phyloP scores from a whole-genome alignment of 2,113 vertebrate species.

The Leucoraja erinaceus region DNA sequence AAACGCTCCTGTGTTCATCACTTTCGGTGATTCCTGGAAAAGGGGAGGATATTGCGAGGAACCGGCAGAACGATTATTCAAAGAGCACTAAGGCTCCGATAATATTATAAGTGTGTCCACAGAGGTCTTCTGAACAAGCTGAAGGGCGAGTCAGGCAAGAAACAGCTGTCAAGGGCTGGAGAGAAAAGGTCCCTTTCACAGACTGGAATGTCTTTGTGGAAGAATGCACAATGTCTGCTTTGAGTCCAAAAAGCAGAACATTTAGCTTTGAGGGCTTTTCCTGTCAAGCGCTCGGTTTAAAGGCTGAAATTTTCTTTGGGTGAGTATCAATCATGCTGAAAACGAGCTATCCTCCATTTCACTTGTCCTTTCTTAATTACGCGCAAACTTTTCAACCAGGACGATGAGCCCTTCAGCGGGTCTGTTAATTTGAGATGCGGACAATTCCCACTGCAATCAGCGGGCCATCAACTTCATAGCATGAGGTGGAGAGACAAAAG shows the following conservation, averaged over 20 bases:
- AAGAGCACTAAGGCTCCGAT: constrained; percentile 60
- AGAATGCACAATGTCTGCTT: constrained; percentile 68
- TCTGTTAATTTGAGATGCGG: constrained; percentile 4
- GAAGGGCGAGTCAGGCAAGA: constrained; percentile 52
- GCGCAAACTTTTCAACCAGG: constrained; percentile 7
- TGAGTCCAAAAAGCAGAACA: constrained; percentile 70
- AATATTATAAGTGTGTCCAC: constrained; percentile 49
- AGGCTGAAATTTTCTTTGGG: constrained; percentile 33
- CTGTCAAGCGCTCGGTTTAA: constrained; percentile 54
- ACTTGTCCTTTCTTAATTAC: constrained; percentile 30
- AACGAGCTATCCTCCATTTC: constrained; percentile 16
- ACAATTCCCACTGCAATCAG: constrained; percentile 17
- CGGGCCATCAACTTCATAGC: neutral
- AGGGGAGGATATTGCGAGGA: constrained; percentile 45
- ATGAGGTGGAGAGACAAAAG: neutral
- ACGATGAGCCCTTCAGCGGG: neutral
- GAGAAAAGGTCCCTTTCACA: constrained; percentile 67
- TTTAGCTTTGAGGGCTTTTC: constrained; percentile 67
- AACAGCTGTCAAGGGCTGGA: constrained; percentile 59
- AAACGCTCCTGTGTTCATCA: constrained; percentile 12
- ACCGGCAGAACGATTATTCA: constrained; percentile 48
- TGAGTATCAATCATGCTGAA: constrained; percentile 27
- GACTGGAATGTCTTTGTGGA: constrained; percentile 68
- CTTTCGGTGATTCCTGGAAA: constrained; percentile 34
- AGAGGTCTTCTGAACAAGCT: constrained; percentile 31